Percentiles rank a stretch among this genome's conserved stretches.
phyloP scores from a whole-genome alignment of 2,113 vertebrate species.

The Crotalus horridus region DNA sequence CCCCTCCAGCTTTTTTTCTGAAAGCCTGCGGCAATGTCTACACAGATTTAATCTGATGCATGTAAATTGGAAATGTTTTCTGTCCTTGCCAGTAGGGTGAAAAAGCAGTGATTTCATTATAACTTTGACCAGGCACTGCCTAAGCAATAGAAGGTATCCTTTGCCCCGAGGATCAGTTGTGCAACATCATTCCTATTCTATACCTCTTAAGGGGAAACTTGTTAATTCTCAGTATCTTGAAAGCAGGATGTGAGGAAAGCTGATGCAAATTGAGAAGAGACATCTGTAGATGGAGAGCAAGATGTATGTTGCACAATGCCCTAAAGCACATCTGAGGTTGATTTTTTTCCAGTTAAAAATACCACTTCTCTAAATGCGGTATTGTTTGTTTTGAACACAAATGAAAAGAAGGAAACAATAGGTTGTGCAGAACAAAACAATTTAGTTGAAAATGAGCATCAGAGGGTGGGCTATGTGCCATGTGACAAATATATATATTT shows the following conservation, averaged over 20 bases:
- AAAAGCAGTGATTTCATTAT: background rate
- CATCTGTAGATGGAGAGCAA: conserved; percentile 51
- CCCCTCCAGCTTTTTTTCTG: background rate
- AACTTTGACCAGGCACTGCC: background rate
- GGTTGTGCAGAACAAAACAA: conserved; percentile 57
- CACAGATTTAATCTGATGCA: background rate
- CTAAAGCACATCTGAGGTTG: conserved; percentile 44
- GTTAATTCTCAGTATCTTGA: conserved; percentile 42
- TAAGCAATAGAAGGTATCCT: background rate
- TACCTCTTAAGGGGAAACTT: conserved; percentile 13
- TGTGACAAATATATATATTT: conserved; percentile 53
- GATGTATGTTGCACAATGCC: conserved; percentile 28
- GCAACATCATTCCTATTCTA: conserved; percentile 12
- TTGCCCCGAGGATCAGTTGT: background rate
- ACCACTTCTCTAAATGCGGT: conserved; percentile 45
- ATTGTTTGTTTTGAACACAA: conserved; percentile 63
- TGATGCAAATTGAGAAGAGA: conserved; percentile 45
- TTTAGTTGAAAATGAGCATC: conserved; percentile 58
- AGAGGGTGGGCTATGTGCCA: conserved; percentile 48
- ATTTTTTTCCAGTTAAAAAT: conserved; percentile 56
- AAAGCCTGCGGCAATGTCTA: background rate
- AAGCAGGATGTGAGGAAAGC: conserved; percentile 1
- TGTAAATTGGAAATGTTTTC: background rate
- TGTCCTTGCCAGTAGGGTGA: background rate
- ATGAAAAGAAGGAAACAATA: conserved; percentile 57